These are phyloP conservation scores for Accipiter cooperii DNA, from an alignment of 2,113 vertebrate species.

Conservation along the genomic window DNA sequence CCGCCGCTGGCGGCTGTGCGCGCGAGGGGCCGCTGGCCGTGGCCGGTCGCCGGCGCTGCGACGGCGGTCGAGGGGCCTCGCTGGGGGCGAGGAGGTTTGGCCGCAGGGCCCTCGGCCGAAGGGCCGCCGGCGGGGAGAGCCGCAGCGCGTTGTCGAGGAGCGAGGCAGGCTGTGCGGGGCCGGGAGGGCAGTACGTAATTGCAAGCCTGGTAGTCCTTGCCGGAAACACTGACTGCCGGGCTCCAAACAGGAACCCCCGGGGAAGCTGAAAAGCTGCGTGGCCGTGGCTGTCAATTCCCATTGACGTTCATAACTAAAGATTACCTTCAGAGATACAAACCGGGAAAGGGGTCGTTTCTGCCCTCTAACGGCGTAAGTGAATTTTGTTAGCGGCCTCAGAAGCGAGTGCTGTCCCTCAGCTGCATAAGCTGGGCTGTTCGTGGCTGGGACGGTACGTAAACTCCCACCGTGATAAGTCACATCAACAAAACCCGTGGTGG, in stretches of 20 bases:
- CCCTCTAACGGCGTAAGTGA: neutral
- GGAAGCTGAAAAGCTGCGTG: neutral
- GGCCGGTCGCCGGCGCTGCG: too few species aligned
- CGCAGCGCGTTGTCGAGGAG: too few species aligned
- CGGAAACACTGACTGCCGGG: rapidly evolving
- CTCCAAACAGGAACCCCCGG: neutral
- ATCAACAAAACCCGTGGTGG: neutral
- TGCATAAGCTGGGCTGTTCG: neutral
- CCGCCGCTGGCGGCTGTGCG: too few species aligned
- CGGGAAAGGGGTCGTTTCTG: neutral
- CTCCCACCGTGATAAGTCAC: rapidly evolving
- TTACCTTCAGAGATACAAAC: neutral
- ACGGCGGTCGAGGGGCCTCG: too few species aligned
- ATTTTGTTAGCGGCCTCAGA: too few species aligned
- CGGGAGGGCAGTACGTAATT: rapidly evolving
- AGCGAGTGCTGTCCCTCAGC: neutral
- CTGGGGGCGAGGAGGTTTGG: too few species aligned
- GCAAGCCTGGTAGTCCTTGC: neutral
- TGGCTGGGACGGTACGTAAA: too few species aligned
- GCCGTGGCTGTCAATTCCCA: neutral
- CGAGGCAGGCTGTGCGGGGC: neutral
- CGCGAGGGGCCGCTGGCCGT: too few species aligned
- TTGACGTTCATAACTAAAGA: neutral
- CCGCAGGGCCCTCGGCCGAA: too few species aligned
- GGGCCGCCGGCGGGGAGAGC: neutral